Base-by-base conservation (phyloP, 2,797 vertebrate genomes). In the Micromesistius poutassou region DNA sequence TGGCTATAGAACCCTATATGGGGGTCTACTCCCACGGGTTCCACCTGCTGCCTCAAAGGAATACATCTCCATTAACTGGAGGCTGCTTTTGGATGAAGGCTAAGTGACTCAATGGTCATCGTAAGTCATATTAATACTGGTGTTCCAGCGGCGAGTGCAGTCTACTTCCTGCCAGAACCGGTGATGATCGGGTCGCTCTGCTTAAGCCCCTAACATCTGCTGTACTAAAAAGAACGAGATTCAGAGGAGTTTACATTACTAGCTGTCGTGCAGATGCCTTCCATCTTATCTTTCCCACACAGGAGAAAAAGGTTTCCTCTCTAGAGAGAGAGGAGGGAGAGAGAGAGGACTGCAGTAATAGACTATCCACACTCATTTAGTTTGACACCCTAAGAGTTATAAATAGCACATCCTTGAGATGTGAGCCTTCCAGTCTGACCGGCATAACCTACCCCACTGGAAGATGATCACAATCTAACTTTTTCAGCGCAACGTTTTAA, bases 371-470 rank as follows among this genome's bases (percentile, higher is more conserved):
- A 85, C 82, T 36, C 84, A 84, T 87, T 87, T 79, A 38, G 38
- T 87, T 82, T 80, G 91, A 83, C 86, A 91, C 90, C 89, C 82
- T 19, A 50, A 86, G 89, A 91, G 73, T 84, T 88, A 91, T 92
- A 91, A 92, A 89, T 84, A 84, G 72, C 89, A 89, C 88, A 84
- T 89, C 93, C 88, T 85, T 91, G 83, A 88, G 80, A 19, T 75
- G 82, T 82, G 84, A 85, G 85, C 81, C 9, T 22, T 85, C 80
- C 35, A 82, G 81, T 88, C 84, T 76, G 83, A 82, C 75, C 36
- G 68, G 80, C 86, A 74, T 76, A 71, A 71, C 46, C 3, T 5
- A 22, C 16, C 68, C 28, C 74, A 84, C 82, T 73, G 79, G 68
- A 73, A 76, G 14, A 30, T 62, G 22, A 66, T 10, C 9, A 1